phyloP scores from a whole-genome alignment of 2,797 vertebrate genomes.

The Sphaeramia orbicularis region DNA sequence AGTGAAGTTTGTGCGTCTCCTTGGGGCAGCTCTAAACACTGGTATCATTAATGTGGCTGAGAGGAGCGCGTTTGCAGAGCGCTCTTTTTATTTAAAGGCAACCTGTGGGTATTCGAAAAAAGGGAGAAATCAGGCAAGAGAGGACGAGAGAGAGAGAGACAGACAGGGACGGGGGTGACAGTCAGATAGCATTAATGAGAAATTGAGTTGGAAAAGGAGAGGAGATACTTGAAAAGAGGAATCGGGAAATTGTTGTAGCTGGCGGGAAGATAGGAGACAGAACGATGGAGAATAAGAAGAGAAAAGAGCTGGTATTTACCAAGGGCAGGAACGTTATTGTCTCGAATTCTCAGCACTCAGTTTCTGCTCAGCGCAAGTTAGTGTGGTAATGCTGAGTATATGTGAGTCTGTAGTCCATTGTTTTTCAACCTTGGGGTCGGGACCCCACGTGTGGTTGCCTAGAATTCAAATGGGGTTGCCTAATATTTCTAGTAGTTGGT shows the following conservation, averaged over 20 bases:
- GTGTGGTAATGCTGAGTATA: slow-evolving; percentile 6
- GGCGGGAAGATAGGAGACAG: slow-evolving; percentile 29
- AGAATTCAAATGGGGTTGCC: no score
- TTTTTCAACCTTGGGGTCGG: no score
- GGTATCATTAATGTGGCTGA: slow-evolving; percentile 73
- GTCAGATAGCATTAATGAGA: slow-evolving; percentile 69
- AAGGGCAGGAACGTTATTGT: slow-evolving; percentile 14
- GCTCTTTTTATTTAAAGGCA: slow-evolving; percentile 65
- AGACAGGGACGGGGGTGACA: slow-evolving; percentile 20
- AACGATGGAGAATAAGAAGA: slow-evolving; percentile 16
- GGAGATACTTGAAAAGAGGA: slow-evolving; percentile 31
- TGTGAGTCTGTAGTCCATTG: slow-evolving; percentile 1
- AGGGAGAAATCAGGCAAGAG: slow-evolving; percentile 31
- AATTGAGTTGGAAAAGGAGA: slow-evolving; percentile 40
- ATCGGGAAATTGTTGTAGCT: slow-evolving; percentile 47
- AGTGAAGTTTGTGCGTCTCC: slow-evolving; percentile 72
- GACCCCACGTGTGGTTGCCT: no score
- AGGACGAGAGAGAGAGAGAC: background rate
- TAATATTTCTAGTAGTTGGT: no score
- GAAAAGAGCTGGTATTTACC: slow-evolving; percentile 28
- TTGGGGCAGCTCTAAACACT: slow-evolving; percentile 73
- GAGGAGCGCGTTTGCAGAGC: slow-evolving; percentile 56
- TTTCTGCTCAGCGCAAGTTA: slow-evolving; percentile 19
- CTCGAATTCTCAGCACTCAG: slow-evolving; percentile 23
- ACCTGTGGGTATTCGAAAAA: slow-evolving; percentile 70